These are phyloP conservation scores for Drosophila fuyamai DNA, from an alignment of 1,140 invertebrate genomes.

Conservation along the genomic window DNA sequence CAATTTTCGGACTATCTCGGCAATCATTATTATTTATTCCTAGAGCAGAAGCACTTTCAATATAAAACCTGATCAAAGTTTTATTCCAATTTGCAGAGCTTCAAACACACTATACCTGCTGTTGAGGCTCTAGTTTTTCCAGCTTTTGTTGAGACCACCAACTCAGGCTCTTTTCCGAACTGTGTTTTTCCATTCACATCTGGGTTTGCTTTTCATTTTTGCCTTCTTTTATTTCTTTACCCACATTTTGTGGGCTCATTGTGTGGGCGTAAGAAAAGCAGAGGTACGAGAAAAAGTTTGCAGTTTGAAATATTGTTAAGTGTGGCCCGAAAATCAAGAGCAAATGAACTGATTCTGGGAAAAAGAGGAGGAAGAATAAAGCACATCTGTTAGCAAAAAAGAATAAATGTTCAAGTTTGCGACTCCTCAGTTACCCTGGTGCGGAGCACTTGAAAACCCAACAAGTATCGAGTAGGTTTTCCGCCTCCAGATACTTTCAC, in stretches of 20 bases:
- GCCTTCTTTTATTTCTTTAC: slow-evolving; percentile 26
- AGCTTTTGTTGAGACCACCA: slow-evolving; percentile 27
- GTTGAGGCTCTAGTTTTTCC: slow-evolving; percentile 3
- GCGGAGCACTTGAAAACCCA: slow-evolving; percentile 18
- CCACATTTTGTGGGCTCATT: slow-evolving; percentile 42
- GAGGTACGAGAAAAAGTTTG: slow-evolving; percentile 66
- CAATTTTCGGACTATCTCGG: too few relatives aligned
- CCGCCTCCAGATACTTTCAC: slow-evolving; percentile 38
- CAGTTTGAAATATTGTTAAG: slow-evolving; percentile 79
- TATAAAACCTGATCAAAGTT: slow-evolving; percentile 3
- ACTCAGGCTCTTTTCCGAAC: slow-evolving; percentile 18
- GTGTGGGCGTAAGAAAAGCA: slow-evolving; percentile 44
- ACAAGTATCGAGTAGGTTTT: slow-evolving; percentile 30
- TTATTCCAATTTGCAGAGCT: background rate
- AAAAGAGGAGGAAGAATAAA: slow-evolving; percentile 1
- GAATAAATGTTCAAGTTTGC: slow-evolving; percentile 53
- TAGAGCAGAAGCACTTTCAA: background rate
- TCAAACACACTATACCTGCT: slow-evolving; percentile 9
- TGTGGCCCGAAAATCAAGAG: slow-evolving; percentile 45
- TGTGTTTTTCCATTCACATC: slow-evolving; percentile 62
- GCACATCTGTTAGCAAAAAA: slow-evolving; percentile 65
- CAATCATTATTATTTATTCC: background rate
- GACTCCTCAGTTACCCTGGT: slow-evolving; percentile 41
- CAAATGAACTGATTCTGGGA: slow-evolving; percentile 60
- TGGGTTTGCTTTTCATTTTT: slow-evolving; percentile 57